Base-by-base conservation (phyloP, 2,797 vertebrate species). In the Astyanax mexicanus region DNA sequence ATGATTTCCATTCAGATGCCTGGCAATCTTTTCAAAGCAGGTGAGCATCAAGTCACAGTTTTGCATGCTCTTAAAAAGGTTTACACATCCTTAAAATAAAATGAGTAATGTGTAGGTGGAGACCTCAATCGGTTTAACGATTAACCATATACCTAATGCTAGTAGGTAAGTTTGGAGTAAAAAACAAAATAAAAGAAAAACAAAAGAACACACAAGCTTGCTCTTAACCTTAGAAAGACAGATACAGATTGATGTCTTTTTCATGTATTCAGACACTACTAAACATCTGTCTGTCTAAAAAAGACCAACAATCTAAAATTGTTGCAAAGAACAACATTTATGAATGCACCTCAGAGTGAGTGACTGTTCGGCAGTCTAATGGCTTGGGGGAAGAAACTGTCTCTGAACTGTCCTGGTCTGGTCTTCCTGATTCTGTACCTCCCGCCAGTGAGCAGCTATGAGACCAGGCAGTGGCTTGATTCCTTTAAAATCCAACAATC, bases 101-200 rank as follows among this genome's bases (percentile, higher is more conserved):
- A 57, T 15, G 23, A 15, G 52, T 19, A 21, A 13, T 47, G 27
- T 58, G 69, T 52, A 15, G 27, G 51, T n/a, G 12, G 55, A 32
- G 4, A 35, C n/a, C n/a, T n/a, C n/a, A n/a, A n/a, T n/a, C n/a
- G n/a, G n/a, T n/a, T n/a, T n/a, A n/a, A 19, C 21, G 25, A 29
- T 3, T 15, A 37, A 13, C 32, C 40, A 47, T 40, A n/a, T 1
- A 38, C 54, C n/a, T 19, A 58, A 75, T 57, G 72, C 51, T 37
- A 67, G 23, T 52, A 5, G 29, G 2, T 32, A 32, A 32, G 32
- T 32, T 29, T 5, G 29, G 29, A 32, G 29, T 9, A 7, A 13
- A 37, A 58, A 17, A 29, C 38, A 45, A 19, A 68, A 45, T 27
- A 66, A n/a, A 42, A 60, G 11, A 68, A 42, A 37, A 51, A 68